Base-by-base conservation (phyloP, 2,888 invertebrate species). In the Noctua janthe region DNA sequence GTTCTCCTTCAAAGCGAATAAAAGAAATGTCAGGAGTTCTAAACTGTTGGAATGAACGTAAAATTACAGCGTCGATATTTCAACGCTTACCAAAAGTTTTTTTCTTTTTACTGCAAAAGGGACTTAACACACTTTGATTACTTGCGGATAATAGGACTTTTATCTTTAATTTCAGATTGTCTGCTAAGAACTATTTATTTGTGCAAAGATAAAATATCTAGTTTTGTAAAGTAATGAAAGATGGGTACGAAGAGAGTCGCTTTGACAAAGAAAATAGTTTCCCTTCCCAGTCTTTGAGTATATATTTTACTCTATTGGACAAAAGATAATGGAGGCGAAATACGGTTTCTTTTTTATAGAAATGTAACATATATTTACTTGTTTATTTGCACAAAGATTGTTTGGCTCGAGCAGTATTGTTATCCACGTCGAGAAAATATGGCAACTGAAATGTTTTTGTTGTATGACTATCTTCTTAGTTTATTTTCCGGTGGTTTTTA, bases 11-110 rank as follows among this genome's bases (percentile, higher is more conserved):
- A 76, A 67, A 78, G 35, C 29, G 71, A 71, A 84, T 70, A 77
- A 82, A 84, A 88, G 78, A 80, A 87, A 83, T 67, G 66, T 66
- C 74, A 64, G 72, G 78, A 84, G 81, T 81, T 78, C 73, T 75
- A 43, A 88, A 83, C 76, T 77, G 85, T 69, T 81, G 78, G 51
- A 83, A 80, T 73, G 71, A 83, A 80, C 73, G 76, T 78, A 43
- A 83, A 83, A 87, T 85, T 83, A 89, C 67, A 47, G 71, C 75
- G 74, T 56, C 74, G 78, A 89, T 83, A 85, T 79, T 82, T 89
- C 77, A 88, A 80, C 76, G 71, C 64, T 79, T 82, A n/a, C 29
- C 54, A 35, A 76, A 81, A 81, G 67, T 79, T 84, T 71, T 72
- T 77, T 71, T 73, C 77, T 69, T 80, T 49, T n/a, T 77, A 47